A percentile compares a stretch with the other conserved stretches of the same genome.
phyloP scores from a whole-genome alignment of 1,140 invertebrate species.

The Neodiprion lecontei region DNA sequence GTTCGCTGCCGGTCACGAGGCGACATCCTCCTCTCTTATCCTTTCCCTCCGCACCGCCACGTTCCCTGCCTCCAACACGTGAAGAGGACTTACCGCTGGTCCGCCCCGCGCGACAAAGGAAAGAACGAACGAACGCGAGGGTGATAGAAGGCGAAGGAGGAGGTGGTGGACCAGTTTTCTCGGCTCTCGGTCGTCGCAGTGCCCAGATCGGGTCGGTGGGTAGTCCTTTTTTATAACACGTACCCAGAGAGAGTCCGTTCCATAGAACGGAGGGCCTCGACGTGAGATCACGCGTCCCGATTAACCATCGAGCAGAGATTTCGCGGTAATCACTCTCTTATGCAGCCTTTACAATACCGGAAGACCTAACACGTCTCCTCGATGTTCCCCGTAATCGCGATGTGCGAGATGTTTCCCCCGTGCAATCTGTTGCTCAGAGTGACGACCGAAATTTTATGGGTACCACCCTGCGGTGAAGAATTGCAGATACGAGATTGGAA shows the following conservation, averaged over 20 bases:
- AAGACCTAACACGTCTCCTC: background rate
- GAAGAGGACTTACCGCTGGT: conserved; percentile 22
- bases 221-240: conserved; percentile 4
- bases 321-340: background rate
- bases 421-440: no score
- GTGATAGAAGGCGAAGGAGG: background rate
- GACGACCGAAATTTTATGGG: no score
- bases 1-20: conserved; percentile 15
- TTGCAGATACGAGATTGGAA: no score
- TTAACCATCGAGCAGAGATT: background rate
- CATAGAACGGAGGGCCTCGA: background rate
- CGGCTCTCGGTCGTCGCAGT: background rate
- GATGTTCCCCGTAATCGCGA: no score
- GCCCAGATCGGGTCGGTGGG: background rate
- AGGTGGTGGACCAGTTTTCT: conserved; percentile 4
- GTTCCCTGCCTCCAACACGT: conserved; percentile 28
- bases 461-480: no score
- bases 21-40: background rate
- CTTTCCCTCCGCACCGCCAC: conserved; percentile 19
- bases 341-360: background rate
- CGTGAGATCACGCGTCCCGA: background rate
- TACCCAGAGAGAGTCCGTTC: background rate
- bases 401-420: no score
- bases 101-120: conserved; percentile 1
- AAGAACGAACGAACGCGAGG: background rate